Evolutionary conservation across 2,113 vertebrate species (phyloP).

Genomic region (Chunga burmeisteri): DNA sequence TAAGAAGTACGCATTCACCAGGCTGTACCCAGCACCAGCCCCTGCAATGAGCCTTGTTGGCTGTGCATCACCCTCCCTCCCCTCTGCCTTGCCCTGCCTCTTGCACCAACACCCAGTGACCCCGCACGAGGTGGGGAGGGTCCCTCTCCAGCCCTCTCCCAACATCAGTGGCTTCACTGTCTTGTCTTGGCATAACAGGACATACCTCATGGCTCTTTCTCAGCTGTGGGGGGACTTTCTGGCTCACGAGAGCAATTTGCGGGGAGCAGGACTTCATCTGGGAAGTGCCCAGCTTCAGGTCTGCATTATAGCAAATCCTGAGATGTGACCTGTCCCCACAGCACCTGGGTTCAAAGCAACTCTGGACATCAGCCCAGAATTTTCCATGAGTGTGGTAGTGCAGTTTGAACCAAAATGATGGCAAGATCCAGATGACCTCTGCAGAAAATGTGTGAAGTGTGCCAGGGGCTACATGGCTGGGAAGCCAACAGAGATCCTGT

Average conservation of each 20-base stretch:
- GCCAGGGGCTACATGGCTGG: not conserved
- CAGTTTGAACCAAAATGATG: not conserved
- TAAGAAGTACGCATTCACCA: not conserved
- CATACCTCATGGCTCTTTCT: not conserved
- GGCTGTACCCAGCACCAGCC: not conserved
- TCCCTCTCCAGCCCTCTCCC: not conserved
- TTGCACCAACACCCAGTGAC: not conserved
- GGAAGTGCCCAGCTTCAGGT: not conserved
- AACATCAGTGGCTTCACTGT: not conserved
- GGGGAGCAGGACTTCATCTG: not conserved
- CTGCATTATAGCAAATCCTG: not conserved
- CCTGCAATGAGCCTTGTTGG: not conserved
- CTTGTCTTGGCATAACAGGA: not conserved
- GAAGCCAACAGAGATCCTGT: not conserved
- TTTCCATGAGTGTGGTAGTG: not conserved
- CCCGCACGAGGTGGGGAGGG: accelerated
- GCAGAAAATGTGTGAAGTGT: not conserved
- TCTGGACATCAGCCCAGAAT: not conserved
- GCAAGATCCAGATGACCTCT: not conserved
- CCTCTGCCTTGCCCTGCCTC: not conserved
- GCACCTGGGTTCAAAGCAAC: not conserved
- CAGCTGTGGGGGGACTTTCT: not conserved
- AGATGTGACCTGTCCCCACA: not conserved
- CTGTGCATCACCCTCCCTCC: not conserved
- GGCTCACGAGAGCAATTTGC: not conserved